Evolutionary conservation across 2,113 vertebrate genomes (phyloP), one percentile per base, ranked within the genome.

Genomic region (Planiliza haematocheilus): DNA sequence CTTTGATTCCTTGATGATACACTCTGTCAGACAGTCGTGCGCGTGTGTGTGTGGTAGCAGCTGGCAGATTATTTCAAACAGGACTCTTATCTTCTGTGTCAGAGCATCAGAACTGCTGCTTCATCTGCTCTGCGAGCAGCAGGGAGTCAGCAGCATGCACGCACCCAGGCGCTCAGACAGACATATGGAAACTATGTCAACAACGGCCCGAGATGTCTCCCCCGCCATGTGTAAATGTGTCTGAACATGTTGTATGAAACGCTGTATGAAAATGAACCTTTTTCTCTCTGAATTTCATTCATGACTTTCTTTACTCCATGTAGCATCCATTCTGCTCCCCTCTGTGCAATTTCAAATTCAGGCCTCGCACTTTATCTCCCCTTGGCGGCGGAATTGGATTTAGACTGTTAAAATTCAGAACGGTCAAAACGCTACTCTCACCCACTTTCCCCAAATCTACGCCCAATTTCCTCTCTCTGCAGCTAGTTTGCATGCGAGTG

Each of bases 1-100:
- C 82, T 90, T 77, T 89, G 83, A 84, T 84, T 82, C 61, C 62
- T 67, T 76, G 69, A 80, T 67, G 61, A 85, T 73, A 55, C 66
- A 72, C 71, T 84, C 76, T 61, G 70, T 46, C 51, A 39, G 18
- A 52, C n/a, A 7, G n/a, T 37, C 16, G 37, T 58, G n/a, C 42
- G 37, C 67, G 51, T 58, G 12, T 65, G 49, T 21, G 14, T 57
- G 42, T 42, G 55, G 49, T 12, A 63, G 34, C 48, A 52, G 52
- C 43, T 77, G 68, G 55, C 61, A 79, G 51, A 53, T 78, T 45
- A 53, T 67, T 71, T 79, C 57, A 69, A 81, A 70, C 34, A 70
- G 34, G 37, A 62, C 49, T 55, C 2, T 24, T 34, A 46, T 81
- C 73, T 52, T 72, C 59, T 50, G 24, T 67, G 48, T 74, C 66